phyloP scores from a whole-genome alignment of 2,113 vertebrate genomes.

The Hystrix brachyura region DNA sequence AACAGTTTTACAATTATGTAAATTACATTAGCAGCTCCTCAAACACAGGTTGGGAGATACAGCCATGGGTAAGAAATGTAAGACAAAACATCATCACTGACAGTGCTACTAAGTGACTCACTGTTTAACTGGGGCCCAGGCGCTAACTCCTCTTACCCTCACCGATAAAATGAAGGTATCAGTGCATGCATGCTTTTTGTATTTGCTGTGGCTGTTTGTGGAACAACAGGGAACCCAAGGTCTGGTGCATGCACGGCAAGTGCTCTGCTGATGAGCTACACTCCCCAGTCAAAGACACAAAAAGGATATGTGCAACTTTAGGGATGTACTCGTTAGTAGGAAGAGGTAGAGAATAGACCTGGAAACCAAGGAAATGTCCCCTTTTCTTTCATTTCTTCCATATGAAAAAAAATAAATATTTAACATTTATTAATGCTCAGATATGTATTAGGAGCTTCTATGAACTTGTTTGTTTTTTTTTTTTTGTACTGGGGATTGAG shows the following conservation, averaged over 20 bases:
- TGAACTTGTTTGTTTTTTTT: background rate
- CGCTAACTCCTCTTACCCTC: background rate
- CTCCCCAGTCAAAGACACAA: background rate
- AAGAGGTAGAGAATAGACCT: background rate
- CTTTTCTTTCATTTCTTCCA: background rate
- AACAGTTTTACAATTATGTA: constrained; percentile 55
- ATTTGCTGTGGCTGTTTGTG: background rate
- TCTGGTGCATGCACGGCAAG: background rate
- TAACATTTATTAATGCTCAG: constrained; percentile 2
- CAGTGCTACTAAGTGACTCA: background rate
- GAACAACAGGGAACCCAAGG: background rate
- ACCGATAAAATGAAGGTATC: background rate
- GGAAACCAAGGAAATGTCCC: background rate
- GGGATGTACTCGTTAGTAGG: background rate
- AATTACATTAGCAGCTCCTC: constrained; percentile 22
- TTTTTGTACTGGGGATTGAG: background rate
- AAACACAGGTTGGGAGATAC: constrained; percentile 6
- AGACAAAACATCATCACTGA: background rate
- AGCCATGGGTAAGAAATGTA: background rate
- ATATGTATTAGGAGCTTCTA: background rate
- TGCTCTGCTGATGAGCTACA: background rate
- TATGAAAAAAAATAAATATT: background rate
- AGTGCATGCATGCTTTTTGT: background rate
- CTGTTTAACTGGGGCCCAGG: background rate
- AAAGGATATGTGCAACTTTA: background rate